phyloP scores from a whole-genome alignment of 92 coral and sea anemone genomes.

The Porites divaricata region DNA sequence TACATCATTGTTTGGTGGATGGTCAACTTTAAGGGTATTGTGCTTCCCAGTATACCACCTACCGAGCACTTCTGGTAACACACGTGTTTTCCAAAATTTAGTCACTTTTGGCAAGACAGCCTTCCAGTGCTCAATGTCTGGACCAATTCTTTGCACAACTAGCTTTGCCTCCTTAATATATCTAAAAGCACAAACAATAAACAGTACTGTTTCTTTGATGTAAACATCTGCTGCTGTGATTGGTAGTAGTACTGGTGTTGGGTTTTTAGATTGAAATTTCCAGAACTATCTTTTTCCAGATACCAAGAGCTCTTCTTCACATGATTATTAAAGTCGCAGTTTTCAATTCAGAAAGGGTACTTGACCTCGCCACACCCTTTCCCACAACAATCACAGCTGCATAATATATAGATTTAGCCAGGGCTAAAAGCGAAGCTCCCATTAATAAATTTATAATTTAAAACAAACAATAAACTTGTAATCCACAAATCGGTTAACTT shows the following conservation, averaged over 20 bases:
- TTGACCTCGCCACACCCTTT: not conserved
- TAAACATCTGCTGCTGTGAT: constrained; percentile 44
- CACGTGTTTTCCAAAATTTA: not conserved
- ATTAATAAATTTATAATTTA: too few species aligned
- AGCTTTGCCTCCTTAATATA: constrained; percentile 36
- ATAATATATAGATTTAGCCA: too few species aligned
- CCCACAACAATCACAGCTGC: not conserved
- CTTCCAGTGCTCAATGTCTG: constrained; percentile 53
- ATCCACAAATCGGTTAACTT: too few species aligned
- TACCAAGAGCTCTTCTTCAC: constrained; percentile 17
- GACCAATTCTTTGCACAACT: constrained; percentile 41
- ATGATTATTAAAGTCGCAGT: constrained; percentile 24
- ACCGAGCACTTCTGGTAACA: not conserved
- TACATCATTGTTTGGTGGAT: not conserved
- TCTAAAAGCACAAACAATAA: constrained; percentile 36
- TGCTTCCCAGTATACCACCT: constrained; percentile 3
- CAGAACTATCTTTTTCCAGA: constrained; percentile 36
- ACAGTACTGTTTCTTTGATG: constrained; percentile 18
- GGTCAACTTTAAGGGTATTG: not conserved
- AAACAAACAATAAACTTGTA: too few species aligned
- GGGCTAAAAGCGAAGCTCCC: too few species aligned
- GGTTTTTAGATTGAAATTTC: constrained; percentile 1
- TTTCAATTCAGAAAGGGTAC: not conserved
- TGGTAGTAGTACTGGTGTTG: constrained; percentile 45
- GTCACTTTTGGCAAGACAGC: constrained; percentile 12